phyloP scores from a whole-genome alignment of 2,888 invertebrate species.

The Polyommatus icarus region DNA sequence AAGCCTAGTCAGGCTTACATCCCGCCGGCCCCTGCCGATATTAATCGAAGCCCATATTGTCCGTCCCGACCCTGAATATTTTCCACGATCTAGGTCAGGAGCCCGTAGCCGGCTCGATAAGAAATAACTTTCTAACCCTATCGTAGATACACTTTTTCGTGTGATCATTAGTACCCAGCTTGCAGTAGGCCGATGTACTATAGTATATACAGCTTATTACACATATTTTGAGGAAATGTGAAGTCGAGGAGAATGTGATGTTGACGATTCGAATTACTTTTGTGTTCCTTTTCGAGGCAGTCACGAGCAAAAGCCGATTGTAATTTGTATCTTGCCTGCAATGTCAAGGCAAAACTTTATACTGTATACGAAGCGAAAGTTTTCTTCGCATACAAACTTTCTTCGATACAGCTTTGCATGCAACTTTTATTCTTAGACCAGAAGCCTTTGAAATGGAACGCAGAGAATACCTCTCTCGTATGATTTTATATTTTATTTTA shows the following conservation, averaged over 20 bases:
- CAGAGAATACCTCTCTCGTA: not conserved
- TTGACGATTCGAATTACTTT: not conserved
- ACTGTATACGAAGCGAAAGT: not conserved
- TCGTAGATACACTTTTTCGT: not conserved
- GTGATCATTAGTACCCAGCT: not conserved
- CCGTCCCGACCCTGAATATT: conserved; percentile 5
- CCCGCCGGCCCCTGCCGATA: not conserved
- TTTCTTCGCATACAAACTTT: not conserved
- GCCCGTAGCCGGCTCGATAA: not conserved
- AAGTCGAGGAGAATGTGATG: not conserved
- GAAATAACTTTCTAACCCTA: not conserved
- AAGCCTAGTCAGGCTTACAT: conserved; percentile 1
- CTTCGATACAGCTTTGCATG: not conserved
- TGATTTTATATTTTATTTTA: conserved; percentile 16
- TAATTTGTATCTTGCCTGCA: not conserved
- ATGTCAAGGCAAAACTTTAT: not conserved
- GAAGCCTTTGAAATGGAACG: conserved; percentile 1
- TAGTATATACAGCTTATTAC: not conserved
- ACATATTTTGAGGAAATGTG: no score
- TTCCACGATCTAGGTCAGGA: not conserved
- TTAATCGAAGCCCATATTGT: conserved; percentile 6
- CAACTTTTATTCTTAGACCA: not conserved
- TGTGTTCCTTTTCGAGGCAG: not conserved
- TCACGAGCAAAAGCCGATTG: not conserved
- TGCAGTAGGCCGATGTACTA: not conserved